Evolutionary conservation across 2,888 invertebrate species (phyloP), one percentile per base, ranked within the genome.

Genomic region (Ecdyonurus torrentis): DNA sequence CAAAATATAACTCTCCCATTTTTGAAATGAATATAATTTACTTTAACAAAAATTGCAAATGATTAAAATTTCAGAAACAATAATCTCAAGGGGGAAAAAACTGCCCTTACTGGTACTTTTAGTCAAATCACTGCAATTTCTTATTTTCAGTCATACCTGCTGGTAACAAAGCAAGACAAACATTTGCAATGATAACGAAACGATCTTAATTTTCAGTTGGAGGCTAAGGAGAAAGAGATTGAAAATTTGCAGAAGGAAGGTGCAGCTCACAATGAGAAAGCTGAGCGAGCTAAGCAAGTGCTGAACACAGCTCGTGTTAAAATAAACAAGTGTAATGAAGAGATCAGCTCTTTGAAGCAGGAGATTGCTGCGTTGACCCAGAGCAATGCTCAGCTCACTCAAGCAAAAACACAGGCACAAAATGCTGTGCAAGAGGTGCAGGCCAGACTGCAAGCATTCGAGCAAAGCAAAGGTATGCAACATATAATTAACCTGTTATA

Each of bases 261-360:
- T 70, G 76, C 77, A 64, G 73, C 78, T 60, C 80, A 78, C 67
- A 72, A 77, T 64, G 83, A 83, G 63, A 83, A 83, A 68, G 85
- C 86, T 66, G 83, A 84, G 64, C 79, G 83, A 59, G 81, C 83
- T 1, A 85, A 81, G 70, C 78, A 79, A 63, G 78, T 89, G 7
- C 77, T 89, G 52, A 86, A 86, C 70, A 87, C 85, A 68, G 87
- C 89, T 1, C 85, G 88, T 71, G 83, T 81, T 64, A 84, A 85
- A 70, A 88, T 89, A 65, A 82, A 85, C 69, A 83, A 81, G 66
- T 73, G 89, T 25, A 85, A 86, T 0, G 88, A 89, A 70, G 77
- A 82, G 19, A 87, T 86, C 69, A 83, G 82, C 68, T 76, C 76
- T 5, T 74, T 84, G 10, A 78, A 76, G 64, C 79, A 81, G 52